These are phyloP conservation scores for Rhincodon typus DNA, from an alignment of 2,797 vertebrate genomes.

Conservation along the genomic window DNA sequence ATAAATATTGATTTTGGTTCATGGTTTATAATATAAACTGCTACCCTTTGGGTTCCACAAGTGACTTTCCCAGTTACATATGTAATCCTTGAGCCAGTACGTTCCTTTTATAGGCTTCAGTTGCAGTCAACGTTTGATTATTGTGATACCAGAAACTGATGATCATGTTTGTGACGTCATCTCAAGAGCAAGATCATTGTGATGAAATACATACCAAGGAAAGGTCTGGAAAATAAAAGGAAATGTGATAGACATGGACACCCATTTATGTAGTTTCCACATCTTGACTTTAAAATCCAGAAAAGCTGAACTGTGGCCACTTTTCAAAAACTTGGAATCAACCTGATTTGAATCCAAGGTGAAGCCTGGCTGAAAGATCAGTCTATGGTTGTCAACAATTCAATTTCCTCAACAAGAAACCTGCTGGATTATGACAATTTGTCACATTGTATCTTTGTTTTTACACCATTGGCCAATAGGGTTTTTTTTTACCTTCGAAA, in stretches of 20 bases:
- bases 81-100: not conserved
- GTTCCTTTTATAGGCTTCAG: not conserved
- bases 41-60: not conserved
- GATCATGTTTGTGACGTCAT: not conserved
- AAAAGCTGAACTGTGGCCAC: too few relatives aligned
- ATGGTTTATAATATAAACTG: not conserved
- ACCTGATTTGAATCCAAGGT: too few relatives aligned
- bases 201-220: not conserved
- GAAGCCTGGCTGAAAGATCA: too few relatives aligned
- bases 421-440: too few relatives aligned
- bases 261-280: not conserved
- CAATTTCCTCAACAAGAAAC: too few relatives aligned
- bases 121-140: not conserved
- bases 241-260: not conserved
- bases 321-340: too few relatives aligned
- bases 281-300: too few relatives aligned
- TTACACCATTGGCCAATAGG: too few relatives aligned
- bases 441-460: too few relatives aligned
- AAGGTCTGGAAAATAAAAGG: not conserved
- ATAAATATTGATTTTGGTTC: slow-evolving; percentile 29
- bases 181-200: not conserved
- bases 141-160: slow-evolving; percentile 5
- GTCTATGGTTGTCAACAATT: too few relatives aligned
- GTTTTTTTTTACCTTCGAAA: too few relatives aligned
- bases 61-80: slow-evolving; percentile 1